phyloP scores from a whole-genome alignment of 2,888 invertebrate genomes.

The Sceliomorpha sp. region DNA sequence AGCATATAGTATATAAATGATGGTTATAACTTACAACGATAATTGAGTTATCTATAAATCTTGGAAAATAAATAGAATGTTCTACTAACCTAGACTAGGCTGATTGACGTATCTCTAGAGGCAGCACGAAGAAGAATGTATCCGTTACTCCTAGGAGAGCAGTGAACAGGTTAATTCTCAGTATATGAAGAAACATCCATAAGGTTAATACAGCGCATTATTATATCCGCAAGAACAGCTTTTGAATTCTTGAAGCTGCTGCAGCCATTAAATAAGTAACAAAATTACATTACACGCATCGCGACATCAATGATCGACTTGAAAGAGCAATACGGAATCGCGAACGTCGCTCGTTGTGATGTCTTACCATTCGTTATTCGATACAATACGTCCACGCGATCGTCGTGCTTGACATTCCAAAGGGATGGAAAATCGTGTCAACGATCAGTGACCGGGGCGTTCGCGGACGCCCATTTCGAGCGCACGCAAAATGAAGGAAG shows the following conservation, averaged over 20 bases:
- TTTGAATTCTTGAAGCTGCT: slow-evolving; percentile 14
- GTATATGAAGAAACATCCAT: slow-evolving; percentile 61
- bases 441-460: background rate
- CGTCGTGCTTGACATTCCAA: background rate
- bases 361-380: background rate
- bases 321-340: slow-evolving; percentile 2
- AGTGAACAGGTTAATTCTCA: slow-evolving; percentile 75
- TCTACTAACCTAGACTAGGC: slow-evolving; percentile 30
- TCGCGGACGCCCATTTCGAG: background rate
- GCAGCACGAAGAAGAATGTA: slow-evolving; percentile 57
- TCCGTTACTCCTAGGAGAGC: slow-evolving; percentile 75
- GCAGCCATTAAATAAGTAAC: slow-evolving; percentile 35
- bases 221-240: slow-evolving; percentile 16
- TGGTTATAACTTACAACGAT: too few relatives aligned
- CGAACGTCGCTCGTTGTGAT: slow-evolving; percentile 3
- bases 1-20: too few relatives aligned
- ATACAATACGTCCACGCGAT: background rate
- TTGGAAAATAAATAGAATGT: too few relatives aligned
- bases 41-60: too few relatives aligned
- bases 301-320: slow-evolving; percentile 2
- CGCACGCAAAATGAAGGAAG: slow-evolving; percentile 1
- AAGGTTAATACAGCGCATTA: slow-evolving; percentile 56
- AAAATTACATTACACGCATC: slow-evolving; percentile 19
- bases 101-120: slow-evolving; percentile 14
- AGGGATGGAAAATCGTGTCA: background rate